phyloP scores from a whole-genome alignment of 2,888 invertebrate genomes.

The Heliconius charithonia region DNA sequence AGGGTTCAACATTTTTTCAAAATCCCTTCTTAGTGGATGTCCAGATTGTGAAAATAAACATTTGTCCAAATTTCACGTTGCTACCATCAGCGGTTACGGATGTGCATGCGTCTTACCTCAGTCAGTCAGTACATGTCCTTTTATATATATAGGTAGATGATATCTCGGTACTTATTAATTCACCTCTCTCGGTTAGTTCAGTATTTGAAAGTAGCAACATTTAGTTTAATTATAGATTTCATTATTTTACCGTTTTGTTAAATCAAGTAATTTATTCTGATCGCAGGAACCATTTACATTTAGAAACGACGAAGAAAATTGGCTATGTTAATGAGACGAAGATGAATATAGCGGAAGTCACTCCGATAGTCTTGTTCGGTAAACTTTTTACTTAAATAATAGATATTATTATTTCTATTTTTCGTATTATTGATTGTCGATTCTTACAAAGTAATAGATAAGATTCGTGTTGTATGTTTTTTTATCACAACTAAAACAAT shows the following conservation, averaged over 20 bases:
- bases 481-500: no score
- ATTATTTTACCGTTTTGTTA: constrained; percentile 19
- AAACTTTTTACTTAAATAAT: background rate
- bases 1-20: no score
- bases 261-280: constrained; percentile 41
- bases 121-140: no score
- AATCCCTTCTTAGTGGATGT: no score
- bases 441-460: background rate
- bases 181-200: background rate
- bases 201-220: constrained; percentile 6
- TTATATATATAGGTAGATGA: no score
- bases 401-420: background rate
- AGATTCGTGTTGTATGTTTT: no score
- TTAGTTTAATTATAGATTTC: constrained; percentile 29
- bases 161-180: background rate
- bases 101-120: no score
- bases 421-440: background rate
- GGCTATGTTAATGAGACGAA: constrained; percentile 42
- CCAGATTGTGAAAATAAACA: no score
- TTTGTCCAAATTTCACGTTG: no score
- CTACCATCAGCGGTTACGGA: no score
- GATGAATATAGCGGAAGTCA: constrained; percentile 37
- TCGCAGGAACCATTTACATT: constrained; percentile 41
- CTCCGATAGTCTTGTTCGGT: constrained; percentile 15
- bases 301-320: constrained; percentile 40